Evolutionary conservation across 2,797 vertebrate genomes (phyloP), one percentile per base, ranked within the genome.

Genomic region (Takifugu ocellatus): DNA sequence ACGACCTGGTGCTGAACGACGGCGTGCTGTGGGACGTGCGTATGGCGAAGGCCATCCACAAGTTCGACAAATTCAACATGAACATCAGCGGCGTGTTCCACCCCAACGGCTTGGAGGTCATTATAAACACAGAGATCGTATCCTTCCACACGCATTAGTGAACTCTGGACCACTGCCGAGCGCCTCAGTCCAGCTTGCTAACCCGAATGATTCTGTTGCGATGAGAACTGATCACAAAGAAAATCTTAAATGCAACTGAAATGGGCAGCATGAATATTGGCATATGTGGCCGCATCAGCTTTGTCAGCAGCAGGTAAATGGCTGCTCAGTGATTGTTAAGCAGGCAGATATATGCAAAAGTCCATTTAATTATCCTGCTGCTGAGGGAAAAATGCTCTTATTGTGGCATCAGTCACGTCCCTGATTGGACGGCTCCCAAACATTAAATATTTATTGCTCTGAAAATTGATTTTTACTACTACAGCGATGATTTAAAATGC

Each of bases 11-110:
- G 52, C 89, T 99, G 90, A 99, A 99, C 47, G 97, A 99, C 54
- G 97, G 97, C 5, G 97, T 99, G 69, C 90, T 99, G 70, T 99
- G 97, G 97, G 97, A 99, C 53, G 94, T 99, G 51, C 96, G 96
- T 77, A 96, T 95, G 0, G 92, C 96, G 59, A 95, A 97, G 87
- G 97, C 97, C 82, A 96, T 99, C 73, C 97, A 99, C 88, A 99
- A 99, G 85, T 99, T 99, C 74, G 97, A 99, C 89, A 99, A 99
- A 84, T 99, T 99, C 92, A 99, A 99, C 91, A 99, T 99, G 97
- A 99, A 98, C 85, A 99, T 99, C 92, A 99, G 97, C 53, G 97
- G 97, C 0, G 97, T 99, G 67, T 99, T 99, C 82, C 97, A 99
- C 82, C 97, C 97, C 26, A 99, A 98, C 29, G 91, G 96, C 56